These are phyloP conservation scores for Leptoteleia sp. DNA, from an alignment of 1,140 invertebrate genomes.

Conservation along the genomic window DNA sequence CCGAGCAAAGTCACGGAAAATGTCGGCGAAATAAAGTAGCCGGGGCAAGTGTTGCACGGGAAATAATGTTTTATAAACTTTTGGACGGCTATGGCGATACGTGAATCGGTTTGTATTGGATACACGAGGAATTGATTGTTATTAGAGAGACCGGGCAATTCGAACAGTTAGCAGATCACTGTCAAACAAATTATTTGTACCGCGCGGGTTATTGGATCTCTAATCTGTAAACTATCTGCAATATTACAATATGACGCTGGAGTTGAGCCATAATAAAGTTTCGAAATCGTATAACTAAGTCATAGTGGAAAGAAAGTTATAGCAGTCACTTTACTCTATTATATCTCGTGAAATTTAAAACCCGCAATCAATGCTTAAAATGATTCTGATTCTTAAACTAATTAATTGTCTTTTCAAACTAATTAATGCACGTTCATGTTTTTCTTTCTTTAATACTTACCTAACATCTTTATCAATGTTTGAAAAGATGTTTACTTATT, in stretches of 20 bases:
- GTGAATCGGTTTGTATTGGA: too few relatives aligned
- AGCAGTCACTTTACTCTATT: conserved; percentile 32
- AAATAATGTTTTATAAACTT: conserved; percentile 8
- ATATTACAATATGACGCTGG: conserved; percentile 18
- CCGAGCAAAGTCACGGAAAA: conserved; percentile 3
- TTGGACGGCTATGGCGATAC: neutral
- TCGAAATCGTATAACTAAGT: conserved; percentile 26
- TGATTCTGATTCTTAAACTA: too few relatives aligned
- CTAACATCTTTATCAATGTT: too few relatives aligned
- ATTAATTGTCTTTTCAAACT: too few relatives aligned
- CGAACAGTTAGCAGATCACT: neutral
- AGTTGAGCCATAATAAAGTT: conserved; percentile 42
- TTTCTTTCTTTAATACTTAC: too few relatives aligned
- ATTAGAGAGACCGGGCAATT: neutral
- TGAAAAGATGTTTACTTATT: too few relatives aligned
- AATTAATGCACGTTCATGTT: too few relatives aligned
- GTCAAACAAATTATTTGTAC: conserved; percentile 2
- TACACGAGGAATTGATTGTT: neutral
- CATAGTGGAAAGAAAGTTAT: conserved; percentile 25
- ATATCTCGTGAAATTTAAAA: conserved; percentile 22
- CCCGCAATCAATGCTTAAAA: too few relatives aligned
- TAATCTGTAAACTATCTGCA: conserved; percentile 23
- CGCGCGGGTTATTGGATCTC: neutral
- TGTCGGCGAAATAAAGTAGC: neutral
- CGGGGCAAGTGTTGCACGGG: neutral